phyloP scores from a whole-genome alignment of 2,797 vertebrate genomes.

The Mycteria americana region DNA sequence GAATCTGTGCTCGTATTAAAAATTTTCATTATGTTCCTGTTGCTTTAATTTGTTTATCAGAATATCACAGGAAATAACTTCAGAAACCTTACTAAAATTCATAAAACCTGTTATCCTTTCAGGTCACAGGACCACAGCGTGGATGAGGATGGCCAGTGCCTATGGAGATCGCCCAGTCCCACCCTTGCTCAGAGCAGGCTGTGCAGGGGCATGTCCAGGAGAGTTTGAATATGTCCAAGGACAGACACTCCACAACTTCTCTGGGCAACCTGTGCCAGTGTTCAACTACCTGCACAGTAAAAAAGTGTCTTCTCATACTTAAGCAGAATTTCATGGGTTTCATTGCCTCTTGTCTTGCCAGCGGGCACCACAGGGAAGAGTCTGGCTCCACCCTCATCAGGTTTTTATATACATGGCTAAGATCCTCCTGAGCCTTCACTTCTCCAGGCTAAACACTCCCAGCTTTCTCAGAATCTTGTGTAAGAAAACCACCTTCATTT shows the following conservation, averaged over 20 bases:
- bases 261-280: background rate
- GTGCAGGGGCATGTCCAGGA: background rate
- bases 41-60: background rate
- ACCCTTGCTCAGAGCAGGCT: background rate
- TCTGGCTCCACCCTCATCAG: background rate
- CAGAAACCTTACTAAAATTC: background rate
- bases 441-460: background rate
- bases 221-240: background rate
- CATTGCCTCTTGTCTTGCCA: background rate
- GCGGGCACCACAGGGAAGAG: background rate
- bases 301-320: background rate
- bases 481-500: background rate
- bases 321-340: background rate
- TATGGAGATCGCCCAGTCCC: fast-evolving
- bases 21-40: background rate
- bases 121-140: background rate
- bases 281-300: background rate
- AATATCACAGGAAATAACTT: background rate
- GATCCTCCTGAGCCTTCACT: background rate
- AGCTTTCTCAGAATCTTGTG: background rate
- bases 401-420: background rate
- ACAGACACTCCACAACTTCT: background rate
- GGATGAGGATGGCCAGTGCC: background rate
- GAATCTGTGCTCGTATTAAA: background rate
- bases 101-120: background rate